phyloP scores from a whole-genome alignment of 2,113 vertebrate species.

The Muscicapa adusta region DNA sequence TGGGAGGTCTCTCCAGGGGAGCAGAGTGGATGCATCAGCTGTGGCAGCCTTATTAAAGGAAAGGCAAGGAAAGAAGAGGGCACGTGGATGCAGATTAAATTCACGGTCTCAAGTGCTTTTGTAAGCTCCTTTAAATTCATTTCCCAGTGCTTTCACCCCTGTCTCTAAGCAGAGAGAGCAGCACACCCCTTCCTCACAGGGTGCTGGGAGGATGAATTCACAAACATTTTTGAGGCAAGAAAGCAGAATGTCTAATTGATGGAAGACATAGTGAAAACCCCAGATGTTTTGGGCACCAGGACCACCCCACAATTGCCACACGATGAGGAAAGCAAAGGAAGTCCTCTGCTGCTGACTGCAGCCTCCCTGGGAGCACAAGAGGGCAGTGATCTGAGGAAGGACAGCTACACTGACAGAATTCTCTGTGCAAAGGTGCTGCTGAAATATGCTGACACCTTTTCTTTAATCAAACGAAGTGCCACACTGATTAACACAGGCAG shows the following conservation, averaged over 20 bases:
- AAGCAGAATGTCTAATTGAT: neutral
- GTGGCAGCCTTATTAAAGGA: neutral
- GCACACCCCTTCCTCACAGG: neutral
- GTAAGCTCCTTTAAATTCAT: neutral
- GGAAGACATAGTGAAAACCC: neutral
- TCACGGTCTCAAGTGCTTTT: neutral
- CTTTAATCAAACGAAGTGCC: rapidly evolving
- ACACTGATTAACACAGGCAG: rapidly evolving
- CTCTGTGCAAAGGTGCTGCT: neutral
- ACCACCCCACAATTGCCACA: neutral
- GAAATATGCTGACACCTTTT: neutral
- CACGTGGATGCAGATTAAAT: neutral
- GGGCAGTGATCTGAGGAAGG: neutral
- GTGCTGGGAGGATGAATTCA: neutral
- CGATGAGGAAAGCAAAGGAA: neutral
- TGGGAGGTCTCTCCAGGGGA: neutral
- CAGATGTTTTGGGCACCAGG: neutral
- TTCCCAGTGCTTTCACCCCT: neutral
- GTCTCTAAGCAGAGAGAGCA: neutral
- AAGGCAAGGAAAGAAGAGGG: neutral
- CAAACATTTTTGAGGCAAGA: neutral
- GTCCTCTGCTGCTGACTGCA: neutral
- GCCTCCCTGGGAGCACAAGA: neutral
- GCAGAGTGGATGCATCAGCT: neutral
- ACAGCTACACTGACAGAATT: neutral